Base-by-base conservation (phyloP, 2,888 invertebrate genomes). In the Lithophane ornitopus region DNA sequence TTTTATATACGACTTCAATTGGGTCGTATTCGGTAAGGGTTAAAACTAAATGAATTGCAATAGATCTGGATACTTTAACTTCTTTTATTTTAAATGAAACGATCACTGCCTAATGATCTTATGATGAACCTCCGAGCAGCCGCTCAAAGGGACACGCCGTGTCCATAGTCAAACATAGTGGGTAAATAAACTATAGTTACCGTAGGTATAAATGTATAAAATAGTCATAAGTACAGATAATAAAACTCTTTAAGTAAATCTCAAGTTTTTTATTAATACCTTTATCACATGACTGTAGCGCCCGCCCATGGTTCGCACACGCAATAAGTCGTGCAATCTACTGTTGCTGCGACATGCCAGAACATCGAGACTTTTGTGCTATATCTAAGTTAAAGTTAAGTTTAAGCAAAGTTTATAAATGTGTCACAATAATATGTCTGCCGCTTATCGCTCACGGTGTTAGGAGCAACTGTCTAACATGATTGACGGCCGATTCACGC, bases 141-240 rank as follows among this genome's bases (percentile, higher is more conserved):
- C 74, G 87, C 88, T 86, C 92, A 90, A 92, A 89, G 87, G 87
- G 90, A 92, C 93, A 93, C 93, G 86, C 68, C 74, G 89, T 89
- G 94, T 94, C 94, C 94, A 94, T 95, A 95, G 95, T 95, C 95
- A 95, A 94, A 93, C 91, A 88, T 94, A 94, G 94, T 92, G 89
- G 90, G 88, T 93, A 93, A 92, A 91, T 93, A 89, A 86, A 84
- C 82, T 83, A 90, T 91, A 95, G 95, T 95, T 95, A 95, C 95
- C 94, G 90, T 95, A 94, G 92, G 78, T 84, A 82, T 94, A 93
- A 91, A 89, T 88, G 94, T 92, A 94, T 93, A 90, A 93, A 91
- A 92, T 94, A 94, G 91, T 81, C 88, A 70, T 94, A 94, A 94
- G 92, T 85, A 90, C 88, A 84, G 84, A 91, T 76, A 93, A 92